Conservation (phyloP, 2,888 invertebrate genomes). For the Mythimna albipuncta region DNA sequence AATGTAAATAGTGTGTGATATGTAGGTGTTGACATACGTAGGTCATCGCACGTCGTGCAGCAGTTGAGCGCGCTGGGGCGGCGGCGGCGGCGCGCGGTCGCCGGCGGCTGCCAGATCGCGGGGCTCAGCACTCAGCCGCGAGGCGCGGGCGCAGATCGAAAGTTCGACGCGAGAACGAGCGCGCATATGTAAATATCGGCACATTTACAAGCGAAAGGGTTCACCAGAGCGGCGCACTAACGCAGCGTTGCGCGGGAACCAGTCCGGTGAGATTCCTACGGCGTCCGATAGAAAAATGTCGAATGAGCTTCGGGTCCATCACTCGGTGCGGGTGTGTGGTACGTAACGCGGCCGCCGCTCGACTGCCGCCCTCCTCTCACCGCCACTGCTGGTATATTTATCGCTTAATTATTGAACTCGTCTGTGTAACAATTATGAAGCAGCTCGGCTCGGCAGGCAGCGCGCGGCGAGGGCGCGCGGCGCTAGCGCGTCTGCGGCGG, state of each 20-base stretch:
- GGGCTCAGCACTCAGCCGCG: constrained; percentile 78
- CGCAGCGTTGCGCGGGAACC: constrained; percentile 91
- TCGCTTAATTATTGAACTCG: constrained; percentile 90
- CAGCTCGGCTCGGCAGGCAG: constrained; percentile 76
- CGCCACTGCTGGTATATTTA: constrained; percentile 87
- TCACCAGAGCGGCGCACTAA: constrained; percentile 90
- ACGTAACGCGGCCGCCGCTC: constrained; percentile 87
- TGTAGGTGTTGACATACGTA: constrained; percentile 82
- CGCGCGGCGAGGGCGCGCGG: constrained; percentile 79
- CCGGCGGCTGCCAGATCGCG: constrained; percentile 76
- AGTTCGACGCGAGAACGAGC: constrained; percentile 89
- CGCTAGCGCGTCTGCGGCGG: constrained; percentile 86
- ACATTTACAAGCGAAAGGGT: constrained; percentile 91
- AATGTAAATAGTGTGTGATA: constrained; percentile 41
- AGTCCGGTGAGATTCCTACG: constrained; percentile 92
- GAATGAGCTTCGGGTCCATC: constrained; percentile 86
- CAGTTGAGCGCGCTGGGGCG: constrained; percentile 83
- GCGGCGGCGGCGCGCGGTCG: constrained; percentile 75
- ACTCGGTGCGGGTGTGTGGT: constrained; percentile 85
- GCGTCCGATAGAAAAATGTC: constrained; percentile 92
- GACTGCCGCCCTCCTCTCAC: constrained; percentile 89
- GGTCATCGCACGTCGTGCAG: constrained; percentile 87
- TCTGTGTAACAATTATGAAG: constrained; percentile 88
- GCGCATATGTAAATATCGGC: constrained; percentile 91
- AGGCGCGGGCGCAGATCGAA: constrained; percentile 88